Evolutionary conservation across 2,888 invertebrate species (phyloP), one percentile per base, ranked within the genome.

Genomic region (Leptarthrus brevirostris): DNA sequence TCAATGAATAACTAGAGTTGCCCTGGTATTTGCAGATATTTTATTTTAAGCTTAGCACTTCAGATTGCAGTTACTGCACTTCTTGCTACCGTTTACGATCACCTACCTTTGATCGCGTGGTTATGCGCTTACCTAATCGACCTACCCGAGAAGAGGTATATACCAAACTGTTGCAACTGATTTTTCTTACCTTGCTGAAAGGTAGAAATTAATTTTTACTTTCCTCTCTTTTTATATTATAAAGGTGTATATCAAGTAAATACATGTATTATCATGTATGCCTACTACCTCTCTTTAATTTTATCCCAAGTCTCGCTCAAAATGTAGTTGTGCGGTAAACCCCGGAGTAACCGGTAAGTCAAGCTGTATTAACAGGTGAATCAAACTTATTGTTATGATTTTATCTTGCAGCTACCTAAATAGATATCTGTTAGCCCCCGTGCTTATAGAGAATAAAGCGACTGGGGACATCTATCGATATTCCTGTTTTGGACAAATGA

Each of bases 221-320:
- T 66, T 69, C 22, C 69, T 49, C 52, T 69, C 36, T 12, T 8
- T 34, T n/a, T 20, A 49, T 44, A 20, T 8, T 20, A 12, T 52
- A 24, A 49, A 69, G 52, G 69, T 69, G 30, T 49, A 52, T 69
- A 69, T 69, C 69, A 69, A 30, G 34, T 52, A 49, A 34, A 52
- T 34, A 16, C 12, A 44, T 20, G 14, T 52, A 52, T 10, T 18
- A 49, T 44, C 26, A n/a, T n/a, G 10, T 30, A 40, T 66, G 14
- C 49, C 52, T 69, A 20, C 40, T 26, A 26, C 24, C 26, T 24
- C 14, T 26, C 12, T 40, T 40, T 12, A 40, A 40, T 40, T 30
- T 18, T 69, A 69, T 52, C 36, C 30, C 69, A 10, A 18, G 30
- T 34, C 16, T 44, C 22, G 22, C 5, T 20, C 18, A 18, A 16